Evolutionary conservation across 2,113 vertebrate species (phyloP), one percentile per base, ranked within the genome.

Genomic region (Peromyscus leucopus): DNA sequence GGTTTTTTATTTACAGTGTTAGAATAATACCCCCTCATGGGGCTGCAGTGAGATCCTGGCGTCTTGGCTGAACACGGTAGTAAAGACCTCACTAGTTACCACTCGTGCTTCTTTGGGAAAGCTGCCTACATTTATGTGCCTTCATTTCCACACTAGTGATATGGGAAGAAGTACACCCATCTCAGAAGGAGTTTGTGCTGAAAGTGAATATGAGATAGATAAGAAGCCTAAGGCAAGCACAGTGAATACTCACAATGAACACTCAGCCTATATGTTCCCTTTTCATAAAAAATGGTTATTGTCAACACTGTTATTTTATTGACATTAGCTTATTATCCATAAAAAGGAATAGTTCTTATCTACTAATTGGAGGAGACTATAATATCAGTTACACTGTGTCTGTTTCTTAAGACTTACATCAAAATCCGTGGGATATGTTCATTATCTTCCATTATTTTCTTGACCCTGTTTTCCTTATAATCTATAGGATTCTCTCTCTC

Each of bases 101-200:
- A 2, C 24, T 36, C 28, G 2, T 13, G 16, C 21, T 5, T 33
- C 21, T 84, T 48, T 21, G 11, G 75, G 67, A 95, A 75, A 71
- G 33, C 7, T 26, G 36, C 17, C 59, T 42, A 16, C 26, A 1
- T 12, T 31, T 46, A 16, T 28, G 33, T 48, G 42, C 91, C 82
- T 97, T 51, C 9, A 36, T 93, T 95, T 96, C 75, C 57, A 59
- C 63, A 55, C 33, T 21, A 82, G 33, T 71, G 63, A 63, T 86
- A 78, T 2, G 7, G 79, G n/a, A 55, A 4, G 67, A 55, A 39
- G 19, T 4, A 46, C 21, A 13, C 16, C 39, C 12, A 3, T 63
- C 15, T 94, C 12, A 36, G 5, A 17, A 16, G 24, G n/a, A 24
- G 19, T 22, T 22, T 22, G 17, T 21, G 7, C 1, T n/a, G 42